phyloP scores from a whole-genome alignment of 35 echinoderm and acorn worm species.

The Apostichopus parvimensis region DNA sequence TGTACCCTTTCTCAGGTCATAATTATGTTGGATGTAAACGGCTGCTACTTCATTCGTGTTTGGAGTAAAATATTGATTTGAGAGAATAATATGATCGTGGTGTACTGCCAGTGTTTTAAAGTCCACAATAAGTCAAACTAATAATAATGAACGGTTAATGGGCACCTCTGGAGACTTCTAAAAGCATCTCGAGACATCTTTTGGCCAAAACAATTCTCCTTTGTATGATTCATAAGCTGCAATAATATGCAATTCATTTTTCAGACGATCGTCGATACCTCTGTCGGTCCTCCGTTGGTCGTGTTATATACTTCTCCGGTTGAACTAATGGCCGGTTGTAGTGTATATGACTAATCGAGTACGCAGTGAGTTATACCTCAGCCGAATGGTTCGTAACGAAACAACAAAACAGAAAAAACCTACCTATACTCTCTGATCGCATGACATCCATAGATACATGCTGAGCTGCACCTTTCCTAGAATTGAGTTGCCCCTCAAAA shows the following conservation, averaged over 20 bases:
- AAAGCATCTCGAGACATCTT: slow-evolving; percentile 10
- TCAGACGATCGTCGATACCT: background rate
- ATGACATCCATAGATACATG: background rate
- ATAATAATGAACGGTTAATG: background rate
- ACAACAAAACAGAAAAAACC: background rate
- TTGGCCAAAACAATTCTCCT: background rate
- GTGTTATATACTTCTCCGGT: background rate
- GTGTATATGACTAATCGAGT: slow-evolving; percentile 13
- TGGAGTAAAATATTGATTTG: too few species aligned
- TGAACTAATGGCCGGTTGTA: background rate
- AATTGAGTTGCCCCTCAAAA: background rate
- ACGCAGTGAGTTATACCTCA: background rate
- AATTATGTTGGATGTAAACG: too few species aligned
- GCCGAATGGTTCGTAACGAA: background rate
- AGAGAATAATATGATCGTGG: too few species aligned
- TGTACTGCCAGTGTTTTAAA: too few species aligned
- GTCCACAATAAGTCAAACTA: background rate
- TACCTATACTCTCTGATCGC: background rate
- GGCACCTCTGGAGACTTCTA: slow-evolving; percentile 18
- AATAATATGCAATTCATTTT: slow-evolving; percentile 13
- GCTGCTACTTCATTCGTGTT: too few species aligned
- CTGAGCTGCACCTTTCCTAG: background rate
- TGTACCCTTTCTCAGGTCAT: too few species aligned
- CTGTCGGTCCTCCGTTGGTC: background rate
- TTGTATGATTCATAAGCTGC: slow-evolving; percentile 18